These are phyloP conservation scores for Plagodis dolabraria DNA, from an alignment of 2,888 invertebrate species.

Conservation along the genomic window DNA sequence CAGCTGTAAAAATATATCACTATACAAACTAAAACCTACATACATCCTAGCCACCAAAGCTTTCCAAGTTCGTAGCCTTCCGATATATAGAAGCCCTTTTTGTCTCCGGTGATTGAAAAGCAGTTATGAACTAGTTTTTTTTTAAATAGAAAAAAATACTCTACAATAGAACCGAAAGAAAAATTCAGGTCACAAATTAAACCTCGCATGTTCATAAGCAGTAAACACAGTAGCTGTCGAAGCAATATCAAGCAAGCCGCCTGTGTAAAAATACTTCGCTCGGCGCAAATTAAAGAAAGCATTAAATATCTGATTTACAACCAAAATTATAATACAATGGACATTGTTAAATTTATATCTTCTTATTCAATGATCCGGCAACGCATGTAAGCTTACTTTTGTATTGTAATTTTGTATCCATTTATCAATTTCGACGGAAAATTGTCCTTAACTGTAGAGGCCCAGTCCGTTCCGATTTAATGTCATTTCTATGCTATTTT, in stretches of 20 bases:
- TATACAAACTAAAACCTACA: too few relatives aligned
- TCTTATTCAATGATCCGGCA: constrained; percentile 60
- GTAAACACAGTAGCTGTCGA: constrained; percentile 55
- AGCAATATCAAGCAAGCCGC: constrained; percentile 48
- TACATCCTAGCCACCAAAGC: too few relatives aligned
- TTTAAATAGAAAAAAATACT: too few relatives aligned
- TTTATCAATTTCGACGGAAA: constrained; percentile 47
- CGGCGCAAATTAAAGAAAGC: constrained; percentile 66
- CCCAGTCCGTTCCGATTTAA: constrained; percentile 39
- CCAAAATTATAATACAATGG: constrained; percentile 72
- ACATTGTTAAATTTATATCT: constrained; percentile 61
- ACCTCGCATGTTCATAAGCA: constrained; percentile 47
- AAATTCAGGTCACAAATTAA: constrained; percentile 33
- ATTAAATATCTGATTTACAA: constrained; percentile 71
- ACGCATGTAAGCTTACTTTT: constrained; percentile 53
- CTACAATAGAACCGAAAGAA: constrained; percentile 10
- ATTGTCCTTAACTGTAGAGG: constrained; percentile 42
- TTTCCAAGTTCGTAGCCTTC: too few relatives aligned
- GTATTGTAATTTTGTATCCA: constrained; percentile 46
- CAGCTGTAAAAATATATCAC: too few relatives aligned
- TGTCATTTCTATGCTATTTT: constrained; percentile 37
- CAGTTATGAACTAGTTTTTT: too few relatives aligned
- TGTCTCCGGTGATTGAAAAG: too few relatives aligned
- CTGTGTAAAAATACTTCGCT: constrained; percentile 59
- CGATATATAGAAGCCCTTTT: too few relatives aligned